A percentile compares a stretch with the other conserved stretches of the same genome.
These are phyloP conservation scores for Plutomurus gul DNA, from an alignment of 1,140 invertebrate species.

Conservation along the genomic window DNA sequence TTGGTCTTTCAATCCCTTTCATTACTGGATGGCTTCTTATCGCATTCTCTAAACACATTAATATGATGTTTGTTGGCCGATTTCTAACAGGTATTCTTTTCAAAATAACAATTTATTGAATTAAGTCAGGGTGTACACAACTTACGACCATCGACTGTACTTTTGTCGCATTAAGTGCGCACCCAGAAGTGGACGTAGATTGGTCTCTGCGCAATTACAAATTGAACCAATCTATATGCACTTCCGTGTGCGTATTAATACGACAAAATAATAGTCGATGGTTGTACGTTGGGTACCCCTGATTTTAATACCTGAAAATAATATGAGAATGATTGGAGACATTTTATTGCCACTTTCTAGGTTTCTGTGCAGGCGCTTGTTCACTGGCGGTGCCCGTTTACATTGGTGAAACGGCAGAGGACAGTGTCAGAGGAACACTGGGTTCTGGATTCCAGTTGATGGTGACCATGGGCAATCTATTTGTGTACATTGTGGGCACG, in stretches of 20 bases:
- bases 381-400: constrained; percentile 69
- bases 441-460: constrained; percentile 76
- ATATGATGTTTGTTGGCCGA: constrained; percentile 65
- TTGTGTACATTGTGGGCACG: constrained; percentile 57
- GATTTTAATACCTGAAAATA: neutral
- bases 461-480: constrained; percentile 75
- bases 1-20: constrained; percentile 66
- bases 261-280: too few species aligned
- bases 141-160: too few species aligned
- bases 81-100: constrained; percentile 64
- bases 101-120: too few species aligned
- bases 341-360: constrained; percentile 67
- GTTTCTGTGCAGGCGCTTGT: constrained; percentile 54
- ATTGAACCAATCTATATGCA: too few species aligned
- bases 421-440: constrained; percentile 74
- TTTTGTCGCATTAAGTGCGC: too few species aligned
- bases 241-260: too few species aligned
- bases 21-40: constrained; percentile 68
- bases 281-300: too few species aligned
- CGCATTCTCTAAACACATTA: constrained; percentile 59
- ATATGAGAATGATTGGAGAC: neutral
- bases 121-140: too few species aligned
- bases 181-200: too few species aligned
- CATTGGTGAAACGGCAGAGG: constrained; percentile 79
- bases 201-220: too few species aligned